A percentile compares a stretch with the other conserved stretches of the same genome.
Evolutionary conservation across 1,140 invertebrate genomes (phyloP).

Genomic region (Holotrichia oblita): DNA sequence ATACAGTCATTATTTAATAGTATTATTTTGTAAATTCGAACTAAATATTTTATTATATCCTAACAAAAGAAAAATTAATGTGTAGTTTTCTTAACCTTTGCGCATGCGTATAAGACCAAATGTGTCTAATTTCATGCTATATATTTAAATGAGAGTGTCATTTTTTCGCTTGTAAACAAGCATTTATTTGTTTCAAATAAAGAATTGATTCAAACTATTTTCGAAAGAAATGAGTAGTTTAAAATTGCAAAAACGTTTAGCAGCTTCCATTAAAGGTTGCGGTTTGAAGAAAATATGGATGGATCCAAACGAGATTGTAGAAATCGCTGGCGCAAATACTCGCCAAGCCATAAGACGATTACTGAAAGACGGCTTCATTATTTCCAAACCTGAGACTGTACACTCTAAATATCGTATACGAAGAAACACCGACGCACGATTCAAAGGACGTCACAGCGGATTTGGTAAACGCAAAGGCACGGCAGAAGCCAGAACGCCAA

Average conservation of each 20-base stretch:
- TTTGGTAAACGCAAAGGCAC: slow-evolving; percentile 81
- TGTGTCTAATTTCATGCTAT: not conserved
- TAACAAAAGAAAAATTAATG: too few species aligned
- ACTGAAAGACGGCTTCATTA: slow-evolving; percentile 84
- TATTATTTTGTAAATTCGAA: too few species aligned
- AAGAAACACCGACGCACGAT: slow-evolving; percentile 73
- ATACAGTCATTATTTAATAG: too few species aligned
- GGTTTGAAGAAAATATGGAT: slow-evolving; percentile 86
- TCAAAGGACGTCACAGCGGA: slow-evolving; percentile 81
- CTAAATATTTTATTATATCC: too few species aligned
- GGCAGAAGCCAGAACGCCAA: slow-evolving; percentile 79
- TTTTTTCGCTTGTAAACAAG: not conserved
- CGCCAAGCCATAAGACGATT: slow-evolving; percentile 79
- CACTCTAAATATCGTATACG: slow-evolving; percentile 79
- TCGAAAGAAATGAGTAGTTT: slow-evolving; percentile 46
- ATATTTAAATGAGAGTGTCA: not conserved
- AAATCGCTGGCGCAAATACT: slow-evolving; percentile 84
- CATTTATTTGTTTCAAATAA: not conserved
- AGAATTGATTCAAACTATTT: not conserved
- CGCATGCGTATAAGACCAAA: not conserved
- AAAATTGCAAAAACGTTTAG: slow-evolving; percentile 76
- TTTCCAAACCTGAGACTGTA: slow-evolving; percentile 80
- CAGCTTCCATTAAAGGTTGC: slow-evolving; percentile 78
- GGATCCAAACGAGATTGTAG: slow-evolving; percentile 84
- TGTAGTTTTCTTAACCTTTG: not conserved